phyloP scores from a whole-genome alignment of 2,113 vertebrate species.

The Nannospalax galili region DNA sequence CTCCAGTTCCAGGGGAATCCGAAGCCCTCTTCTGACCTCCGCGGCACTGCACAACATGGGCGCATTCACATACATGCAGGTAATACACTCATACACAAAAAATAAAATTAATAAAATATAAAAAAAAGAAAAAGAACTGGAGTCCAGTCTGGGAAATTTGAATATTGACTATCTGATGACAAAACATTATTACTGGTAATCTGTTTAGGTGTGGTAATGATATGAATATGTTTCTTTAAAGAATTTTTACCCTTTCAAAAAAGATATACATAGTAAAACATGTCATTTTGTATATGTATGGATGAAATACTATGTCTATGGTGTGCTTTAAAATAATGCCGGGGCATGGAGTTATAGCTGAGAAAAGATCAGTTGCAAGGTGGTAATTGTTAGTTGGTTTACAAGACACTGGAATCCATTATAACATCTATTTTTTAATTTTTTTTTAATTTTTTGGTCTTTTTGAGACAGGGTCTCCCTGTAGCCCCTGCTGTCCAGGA shows the following conservation, averaged over 20 bases:
- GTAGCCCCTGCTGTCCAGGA: too few species aligned
- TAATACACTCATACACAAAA: too few species aligned
- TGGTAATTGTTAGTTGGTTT: slow-evolving; percentile 24
- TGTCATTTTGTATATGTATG: not conserved
- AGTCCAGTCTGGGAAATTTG: not conserved
- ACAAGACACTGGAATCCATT: not conserved
- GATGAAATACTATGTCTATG: not conserved
- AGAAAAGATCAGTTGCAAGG: not conserved
- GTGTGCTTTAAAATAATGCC: slow-evolving; percentile 49
- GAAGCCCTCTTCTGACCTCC: too few species aligned
- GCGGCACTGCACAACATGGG: too few species aligned
- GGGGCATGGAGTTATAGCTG: not conserved
- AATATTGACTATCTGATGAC: not conserved
- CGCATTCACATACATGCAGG: too few species aligned
- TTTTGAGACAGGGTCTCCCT: too few species aligned
- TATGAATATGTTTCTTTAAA: not conserved
- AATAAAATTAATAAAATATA: too few species aligned
- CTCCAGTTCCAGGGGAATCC: too few species aligned
- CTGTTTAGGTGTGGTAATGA: not conserved
- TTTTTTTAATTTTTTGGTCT: too few species aligned
- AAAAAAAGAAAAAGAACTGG: too few species aligned
- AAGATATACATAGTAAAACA: not conserved
- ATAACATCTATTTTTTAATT: slow-evolving; percentile 32
- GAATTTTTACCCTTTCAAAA: not conserved
- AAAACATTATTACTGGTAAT: not conserved